Conservation (phyloP, 1,140 invertebrate species). For the Globodera ellingtonae region DNA sequence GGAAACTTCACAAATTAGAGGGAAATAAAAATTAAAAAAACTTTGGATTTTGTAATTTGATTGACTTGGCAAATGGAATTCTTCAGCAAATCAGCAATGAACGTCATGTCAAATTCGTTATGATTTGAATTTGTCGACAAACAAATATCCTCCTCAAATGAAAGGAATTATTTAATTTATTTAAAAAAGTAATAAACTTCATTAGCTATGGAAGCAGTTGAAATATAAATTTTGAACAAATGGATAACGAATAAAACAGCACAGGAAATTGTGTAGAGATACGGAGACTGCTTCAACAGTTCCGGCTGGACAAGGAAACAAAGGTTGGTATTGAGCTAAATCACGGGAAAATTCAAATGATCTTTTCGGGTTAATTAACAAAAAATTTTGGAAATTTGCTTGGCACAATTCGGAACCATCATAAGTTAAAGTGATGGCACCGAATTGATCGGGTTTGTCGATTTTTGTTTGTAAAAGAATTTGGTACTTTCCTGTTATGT, state of each 20-base stretch:
- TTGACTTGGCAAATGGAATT: neutral
- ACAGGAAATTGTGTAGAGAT: constrained; percentile 15
- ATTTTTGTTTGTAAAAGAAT: no score
- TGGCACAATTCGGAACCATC: neutral
- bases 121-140: neutral
- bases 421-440: no score
- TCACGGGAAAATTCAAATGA: neutral
- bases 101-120: neutral
- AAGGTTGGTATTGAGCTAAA: constrained; percentile 44
- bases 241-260: neutral
- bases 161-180: neutral
- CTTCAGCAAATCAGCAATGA: neutral
- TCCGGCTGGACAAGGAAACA: constrained; percentile 34
- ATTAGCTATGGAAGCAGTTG: constrained; percentile 20
- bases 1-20: neutral
- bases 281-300: constrained; percentile 23
- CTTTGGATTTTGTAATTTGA: neutral
- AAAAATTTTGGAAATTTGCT: constrained; percentile 9
- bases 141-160: constrained; percentile 7
- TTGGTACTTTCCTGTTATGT: no score
- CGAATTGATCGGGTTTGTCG: no score
- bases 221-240: constrained; percentile 17
- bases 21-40: neutral
- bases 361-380: neutral
- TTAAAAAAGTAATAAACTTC: constrained; percentile 12